These are phyloP conservation scores for Danio rerio DNA, from an alignment of 2,113 vertebrate species.

Conservation along the genomic window GRCz12tu NC_133189.1:42999501-43000000, in stretches of 20 bases:
- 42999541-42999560: no score
- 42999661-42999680: slow-evolving; percentile 67
- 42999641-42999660: slow-evolving; percentile 69
- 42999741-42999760: slow-evolving; percentile 49
- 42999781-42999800: slow-evolving; percentile 57
- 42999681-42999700: slow-evolving; percentile 72
- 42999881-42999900: slow-evolving; percentile 57
- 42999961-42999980: slow-evolving; percentile 76
- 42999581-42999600: background rate
- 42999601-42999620: slow-evolving; percentile 55
- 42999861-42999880: slow-evolving; percentile 75
- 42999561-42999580: background rate
- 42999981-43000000: slow-evolving; percentile 76
- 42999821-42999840: slow-evolving; percentile 77
- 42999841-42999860: slow-evolving; percentile 77
- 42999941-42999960: slow-evolving; percentile 77
- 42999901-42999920: slow-evolving; percentile 75
- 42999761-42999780: slow-evolving; percentile 63
- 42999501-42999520: background rate
- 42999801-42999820: slow-evolving; percentile 70
- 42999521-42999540: background rate
- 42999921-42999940: slow-evolving; percentile 80
- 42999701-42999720: slow-evolving; percentile 23
- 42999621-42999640: slow-evolving; percentile 68
- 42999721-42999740: slow-evolving; percentile 33